Percentiles rank a stretch among this genome's conserved stretches.
Evolutionary conservation across 1,140 invertebrate species (phyloP).

Genomic region (Cotesia vestalis): DNA sequence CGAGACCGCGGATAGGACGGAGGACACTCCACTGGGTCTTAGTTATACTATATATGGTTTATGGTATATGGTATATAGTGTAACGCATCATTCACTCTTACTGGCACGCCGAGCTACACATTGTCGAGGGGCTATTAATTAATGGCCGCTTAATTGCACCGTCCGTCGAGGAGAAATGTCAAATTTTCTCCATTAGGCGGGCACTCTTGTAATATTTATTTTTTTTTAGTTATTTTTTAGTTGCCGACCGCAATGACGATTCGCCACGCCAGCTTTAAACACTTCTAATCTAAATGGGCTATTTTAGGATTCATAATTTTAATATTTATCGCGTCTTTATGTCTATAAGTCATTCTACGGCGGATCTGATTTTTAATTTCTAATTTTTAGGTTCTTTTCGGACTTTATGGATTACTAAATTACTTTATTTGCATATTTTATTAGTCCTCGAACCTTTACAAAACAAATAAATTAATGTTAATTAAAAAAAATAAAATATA

Average conservation of each 20-base stretch:
- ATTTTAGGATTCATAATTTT: background rate
- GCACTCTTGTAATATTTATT: slow-evolving; percentile 1
- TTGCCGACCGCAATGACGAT: background rate
- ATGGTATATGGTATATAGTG: background rate
- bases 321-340: too few relatives aligned
- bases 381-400: too few relatives aligned
- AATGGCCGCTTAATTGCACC: slow-evolving; percentile 58
- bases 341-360: too few relatives aligned
- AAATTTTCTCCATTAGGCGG: background rate
- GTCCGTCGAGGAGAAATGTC: background rate
- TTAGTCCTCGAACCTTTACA: too few relatives aligned
- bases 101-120: too few relatives aligned
- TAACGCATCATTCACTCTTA: background rate
- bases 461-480: too few relatives aligned
- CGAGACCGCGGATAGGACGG: slow-evolving; percentile 42
- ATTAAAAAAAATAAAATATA: too few relatives aligned
- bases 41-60: background rate
- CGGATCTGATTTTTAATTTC: too few relatives aligned
- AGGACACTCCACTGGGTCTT: slow-evolving; percentile 25
- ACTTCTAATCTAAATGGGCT: background rate
- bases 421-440: too few relatives aligned
- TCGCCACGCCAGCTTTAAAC: too few relatives aligned
- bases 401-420: too few relatives aligned
- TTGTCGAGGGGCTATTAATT: slow-evolving; percentile 50
- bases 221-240: slow-evolving; percentile 7